A percentile compares a stretch with the other conserved stretches of the same genome.
Evolutionary conservation across 1,140 invertebrate genomes (phyloP).

Genomic region (Calosoma granatense): DNA sequence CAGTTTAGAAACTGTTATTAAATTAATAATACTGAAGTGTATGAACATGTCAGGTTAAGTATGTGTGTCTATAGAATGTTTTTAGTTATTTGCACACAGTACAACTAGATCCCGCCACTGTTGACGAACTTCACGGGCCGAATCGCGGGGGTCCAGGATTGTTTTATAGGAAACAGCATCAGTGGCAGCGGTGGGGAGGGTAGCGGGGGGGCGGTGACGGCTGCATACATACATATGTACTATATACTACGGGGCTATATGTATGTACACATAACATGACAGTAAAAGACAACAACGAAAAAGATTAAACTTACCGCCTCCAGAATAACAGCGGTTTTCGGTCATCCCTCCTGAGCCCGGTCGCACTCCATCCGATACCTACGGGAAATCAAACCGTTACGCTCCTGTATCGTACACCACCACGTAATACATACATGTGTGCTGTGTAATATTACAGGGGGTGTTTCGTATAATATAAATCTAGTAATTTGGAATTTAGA

Average conservation of each 20-base stretch:
- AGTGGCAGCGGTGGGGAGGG: not conserved
- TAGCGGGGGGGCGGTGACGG: not conserved
- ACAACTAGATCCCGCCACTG: not conserved
- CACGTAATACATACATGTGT: too few relatives aligned
- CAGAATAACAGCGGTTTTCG: constrained; percentile 51
- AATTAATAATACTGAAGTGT: too few relatives aligned
- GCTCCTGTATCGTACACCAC: not conserved
- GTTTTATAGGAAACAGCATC: not conserved
- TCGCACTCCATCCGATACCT: constrained; percentile 32
- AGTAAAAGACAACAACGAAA: not conserved
- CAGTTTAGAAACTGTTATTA: too few relatives aligned
- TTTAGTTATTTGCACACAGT: too few relatives aligned
- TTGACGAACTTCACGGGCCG: too few relatives aligned
- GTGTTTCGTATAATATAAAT: too few relatives aligned
- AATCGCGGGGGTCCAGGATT: not conserved
- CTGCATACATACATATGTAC: not conserved
- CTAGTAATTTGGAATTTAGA: too few relatives aligned
- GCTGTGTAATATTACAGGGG: too few relatives aligned
- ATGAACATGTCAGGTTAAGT: too few relatives aligned
- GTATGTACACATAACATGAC: not conserved
- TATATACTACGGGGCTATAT: too few relatives aligned
- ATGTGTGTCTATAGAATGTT: too few relatives aligned
- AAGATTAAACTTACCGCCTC: constrained; percentile 45
- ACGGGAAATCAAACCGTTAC: constrained; percentile 27
- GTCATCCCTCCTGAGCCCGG: constrained; percentile 45